phyloP scores from a whole-genome alignment of 1,140 invertebrate species.

The Drosophila rufa region DNA sequence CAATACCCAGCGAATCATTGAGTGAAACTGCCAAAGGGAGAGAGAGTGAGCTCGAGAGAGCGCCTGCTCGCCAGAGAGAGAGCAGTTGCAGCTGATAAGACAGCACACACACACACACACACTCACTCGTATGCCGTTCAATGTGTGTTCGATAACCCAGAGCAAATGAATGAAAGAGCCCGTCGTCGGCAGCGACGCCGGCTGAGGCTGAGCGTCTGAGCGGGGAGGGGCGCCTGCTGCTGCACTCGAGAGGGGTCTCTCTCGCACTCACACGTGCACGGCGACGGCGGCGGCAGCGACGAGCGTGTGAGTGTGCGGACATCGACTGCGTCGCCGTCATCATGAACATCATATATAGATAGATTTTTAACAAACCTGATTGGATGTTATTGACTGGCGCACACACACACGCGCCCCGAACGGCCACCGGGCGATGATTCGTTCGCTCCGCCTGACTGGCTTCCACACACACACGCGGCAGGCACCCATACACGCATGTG shows the following conservation, averaged over 20 bases:
- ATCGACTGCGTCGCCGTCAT: slow-evolving; percentile 82
- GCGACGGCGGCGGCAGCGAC: not conserved
- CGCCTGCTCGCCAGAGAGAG: slow-evolving; percentile 46
- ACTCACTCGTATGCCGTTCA: slow-evolving; percentile 49
- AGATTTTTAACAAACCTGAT: slow-evolving; percentile 85
- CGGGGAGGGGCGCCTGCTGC: slow-evolving; percentile 36
- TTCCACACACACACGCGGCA: slow-evolving; percentile 26
- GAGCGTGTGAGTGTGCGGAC: slow-evolving; percentile 70
- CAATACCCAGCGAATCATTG: slow-evolving; percentile 76
- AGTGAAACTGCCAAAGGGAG: slow-evolving; percentile 55
- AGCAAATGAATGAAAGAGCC: slow-evolving; percentile 76
- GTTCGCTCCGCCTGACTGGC: slow-evolving; percentile 68
- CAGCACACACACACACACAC: slow-evolving; percentile 47
- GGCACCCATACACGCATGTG: slow-evolving; percentile 7
- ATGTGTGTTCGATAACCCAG: slow-evolving; percentile 82
- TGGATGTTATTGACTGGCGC: slow-evolving; percentile 85
- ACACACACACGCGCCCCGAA: slow-evolving; percentile 61
- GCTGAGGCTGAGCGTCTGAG: slow-evolving; percentile 18
- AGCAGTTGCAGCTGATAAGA: slow-evolving; percentile 75
- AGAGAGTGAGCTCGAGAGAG: slow-evolving; percentile 34
- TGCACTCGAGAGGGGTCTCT: slow-evolving; percentile 57
- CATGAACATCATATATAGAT: slow-evolving; percentile 85
- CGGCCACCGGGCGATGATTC: slow-evolving; percentile 69
- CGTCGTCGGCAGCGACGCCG: slow-evolving; percentile 19
- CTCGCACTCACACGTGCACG: slow-evolving; percentile 24